Base-by-base conservation (phyloP, 2,113 vertebrate species). In the Pterocles burchelli region DNA sequence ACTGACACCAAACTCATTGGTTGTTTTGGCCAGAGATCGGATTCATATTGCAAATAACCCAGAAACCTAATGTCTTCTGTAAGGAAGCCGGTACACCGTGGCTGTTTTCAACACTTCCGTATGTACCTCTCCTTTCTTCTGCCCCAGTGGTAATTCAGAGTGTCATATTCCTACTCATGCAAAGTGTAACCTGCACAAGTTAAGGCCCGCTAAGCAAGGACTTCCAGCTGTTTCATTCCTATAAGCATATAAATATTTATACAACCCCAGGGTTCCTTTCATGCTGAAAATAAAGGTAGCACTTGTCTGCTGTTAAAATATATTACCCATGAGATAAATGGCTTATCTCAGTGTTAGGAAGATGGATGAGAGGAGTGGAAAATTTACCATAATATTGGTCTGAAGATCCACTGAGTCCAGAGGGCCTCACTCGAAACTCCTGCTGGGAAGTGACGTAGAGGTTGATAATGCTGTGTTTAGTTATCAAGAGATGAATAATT, bases 241-340 rank as follows among this genome's bases (percentile, higher is more conserved):
- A 21, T 89, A 85, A 88, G 67, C 63, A 67, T 72, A 95, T 95
- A 94, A 89, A 95, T 95, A 97, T 95, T 97, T 97, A 92, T 91
- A 91, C 25, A 76, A 82, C 71, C 55, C 88, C 58, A 62, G 93
- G 90, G 85, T 63, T 95, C 70, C 71, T 91, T 95, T 94, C 48
- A 48, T 74, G 71, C 67, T 94, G 85, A 94, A 96, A 95, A 94
- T 61, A 95, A 93, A 93, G 87, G 94, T 93, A 96, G 85, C 85
- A 68, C 87, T 93, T 92, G 55, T 91, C 93, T 92, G 57, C 85
- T 85, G 57, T 93, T 92, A 94, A 83, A 92, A 88, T 95, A 90
- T 70, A 85, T 96, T 85, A 81, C 81, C 38, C 2, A 0, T 61
- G 52, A 91, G 84, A 79, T 95, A 92, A 85, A 93, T 86, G 77